Base-by-base conservation (phyloP, 2,113 vertebrate species). In the Gymnorhina tibicen region DNA sequence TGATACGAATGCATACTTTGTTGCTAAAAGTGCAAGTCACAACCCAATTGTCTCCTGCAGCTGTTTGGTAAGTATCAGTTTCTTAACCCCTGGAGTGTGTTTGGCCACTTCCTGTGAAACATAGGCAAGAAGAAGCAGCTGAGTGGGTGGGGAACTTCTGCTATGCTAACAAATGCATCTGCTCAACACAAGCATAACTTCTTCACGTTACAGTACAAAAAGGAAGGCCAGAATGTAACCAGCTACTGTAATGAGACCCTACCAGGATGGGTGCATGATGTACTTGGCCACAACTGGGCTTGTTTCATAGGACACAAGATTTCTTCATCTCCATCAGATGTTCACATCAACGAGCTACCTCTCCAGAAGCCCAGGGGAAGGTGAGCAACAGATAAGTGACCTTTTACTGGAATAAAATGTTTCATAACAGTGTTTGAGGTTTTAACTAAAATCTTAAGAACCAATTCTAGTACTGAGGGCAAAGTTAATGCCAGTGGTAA, bases 221-320 rank as follows among this genome's bases (percentile, higher is more conserved):
- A 98, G 50, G 97, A 98, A 9, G 98, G 98, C 30, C 23, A 55
- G 6, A 97, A 97, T 27, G 98, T 99, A 60, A 99, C 98, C 91
- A 99, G 99, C 91, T 99, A 98, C 88, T 99, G 99, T 95, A 98
- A 99, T 20, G 99, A 99, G 94, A 99, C 99, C 4, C 85, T 99
- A 12, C 97, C 98, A 6, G 99, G 99, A 49, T 99, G 99, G 99
- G 99, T 99, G 9, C 99, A 99, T 50, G 99, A 99, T 60, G 98
- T 99, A 7, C 97, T 99, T 95, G 99, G 99, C 26, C 98, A 94
- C 85, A 99, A 99, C 86, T 99, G 99, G 99, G 99, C 98, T 35
- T 99, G 99, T 95, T 99, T 99, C 85, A 94, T 93, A 0, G 99
- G 99, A 44, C 98, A 97, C 87, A 99, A 98, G 82, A 88, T 98